phyloP scores from a whole-genome alignment of 2,888 invertebrate genomes.

The Chaitophorus viminalis region DNA sequence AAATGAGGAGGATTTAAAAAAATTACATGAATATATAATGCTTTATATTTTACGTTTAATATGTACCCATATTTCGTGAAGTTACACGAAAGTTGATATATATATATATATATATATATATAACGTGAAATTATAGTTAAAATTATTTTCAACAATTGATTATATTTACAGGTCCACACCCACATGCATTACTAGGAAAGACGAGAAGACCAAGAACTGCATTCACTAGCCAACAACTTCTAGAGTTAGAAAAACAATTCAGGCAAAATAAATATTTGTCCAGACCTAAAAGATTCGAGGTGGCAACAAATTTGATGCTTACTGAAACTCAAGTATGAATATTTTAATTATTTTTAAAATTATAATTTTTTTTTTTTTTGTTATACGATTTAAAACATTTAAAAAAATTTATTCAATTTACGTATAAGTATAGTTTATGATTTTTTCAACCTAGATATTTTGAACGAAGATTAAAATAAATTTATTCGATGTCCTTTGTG shows the following conservation, averaged over 20 bases:
- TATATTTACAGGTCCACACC: constrained; percentile 64
- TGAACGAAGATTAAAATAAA: too few relatives aligned
- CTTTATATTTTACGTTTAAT: too few relatives aligned
- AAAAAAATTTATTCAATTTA: too few relatives aligned
- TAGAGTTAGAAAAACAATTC: constrained; percentile 98
- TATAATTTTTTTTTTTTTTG: too few relatives aligned
- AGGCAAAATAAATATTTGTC: constrained; percentile 99
- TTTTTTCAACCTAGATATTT: too few relatives aligned
- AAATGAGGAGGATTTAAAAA: too few relatives aligned
- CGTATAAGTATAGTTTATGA: too few relatives aligned
- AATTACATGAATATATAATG: too few relatives aligned
- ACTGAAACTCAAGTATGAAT: constrained; percentile 93
- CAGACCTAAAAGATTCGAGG: constrained; percentile 96
- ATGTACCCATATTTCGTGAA: not conserved
- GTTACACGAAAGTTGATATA: too few relatives aligned
- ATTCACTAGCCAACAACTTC: constrained; percentile 95
- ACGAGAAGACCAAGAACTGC: constrained; percentile 95
- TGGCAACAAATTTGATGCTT: constrained; percentile 95
- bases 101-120: too few relatives aligned
- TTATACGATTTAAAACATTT: not conserved
- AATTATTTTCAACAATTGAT: not conserved
- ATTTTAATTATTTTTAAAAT: not conserved
- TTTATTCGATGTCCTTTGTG: too few relatives aligned
- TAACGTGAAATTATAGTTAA: not conserved
- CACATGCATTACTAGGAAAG: constrained; percentile 83